phyloP scores from a whole-genome alignment of 1,140 invertebrate species.

The Cydia strobilella region DNA sequence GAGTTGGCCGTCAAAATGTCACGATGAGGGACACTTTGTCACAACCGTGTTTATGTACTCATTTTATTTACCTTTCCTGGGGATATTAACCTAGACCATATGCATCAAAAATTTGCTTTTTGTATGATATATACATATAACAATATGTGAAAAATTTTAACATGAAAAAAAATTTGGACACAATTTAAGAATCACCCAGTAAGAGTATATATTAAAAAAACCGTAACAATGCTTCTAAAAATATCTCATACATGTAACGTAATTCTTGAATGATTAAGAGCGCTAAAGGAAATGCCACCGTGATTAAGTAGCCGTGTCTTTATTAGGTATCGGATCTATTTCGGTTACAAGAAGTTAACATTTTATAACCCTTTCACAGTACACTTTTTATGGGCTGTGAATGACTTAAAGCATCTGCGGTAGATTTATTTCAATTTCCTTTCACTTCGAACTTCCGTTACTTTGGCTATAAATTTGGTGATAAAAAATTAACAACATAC shows the following conservation, averaged over 20 bases:
- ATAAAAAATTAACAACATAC: slow-evolving; percentile 69
- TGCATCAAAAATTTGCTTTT: no score
- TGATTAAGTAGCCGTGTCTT: slow-evolving; percentile 29
- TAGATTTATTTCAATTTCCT: slow-evolving; percentile 76
- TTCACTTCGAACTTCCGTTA: slow-evolving; percentile 70
- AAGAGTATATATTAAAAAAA: no score
- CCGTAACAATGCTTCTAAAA: slow-evolving; percentile 10
- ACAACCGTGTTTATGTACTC: no score
- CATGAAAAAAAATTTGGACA: no score
- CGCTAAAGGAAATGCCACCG: slow-evolving; percentile 22
- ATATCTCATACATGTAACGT: neutral
- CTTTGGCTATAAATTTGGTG: slow-evolving; percentile 63
- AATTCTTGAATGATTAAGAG: slow-evolving; percentile 21
- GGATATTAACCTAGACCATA: no score
- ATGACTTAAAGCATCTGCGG: slow-evolving; percentile 72
- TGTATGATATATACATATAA: no score
- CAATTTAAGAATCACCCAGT: no score
- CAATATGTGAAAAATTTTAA: no score
- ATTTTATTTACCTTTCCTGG: no score
- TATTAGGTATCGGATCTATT: slow-evolving; percentile 50
- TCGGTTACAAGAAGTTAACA: slow-evolving; percentile 51
- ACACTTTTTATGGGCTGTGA: slow-evolving; percentile 66
- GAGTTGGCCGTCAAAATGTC: no score
- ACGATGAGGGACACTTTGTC: no score
- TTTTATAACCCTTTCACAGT: slow-evolving; percentile 66